phyloP scores from a whole-genome alignment of 2,797 vertebrate genomes.

The Sciurus carolinensis region DNA sequence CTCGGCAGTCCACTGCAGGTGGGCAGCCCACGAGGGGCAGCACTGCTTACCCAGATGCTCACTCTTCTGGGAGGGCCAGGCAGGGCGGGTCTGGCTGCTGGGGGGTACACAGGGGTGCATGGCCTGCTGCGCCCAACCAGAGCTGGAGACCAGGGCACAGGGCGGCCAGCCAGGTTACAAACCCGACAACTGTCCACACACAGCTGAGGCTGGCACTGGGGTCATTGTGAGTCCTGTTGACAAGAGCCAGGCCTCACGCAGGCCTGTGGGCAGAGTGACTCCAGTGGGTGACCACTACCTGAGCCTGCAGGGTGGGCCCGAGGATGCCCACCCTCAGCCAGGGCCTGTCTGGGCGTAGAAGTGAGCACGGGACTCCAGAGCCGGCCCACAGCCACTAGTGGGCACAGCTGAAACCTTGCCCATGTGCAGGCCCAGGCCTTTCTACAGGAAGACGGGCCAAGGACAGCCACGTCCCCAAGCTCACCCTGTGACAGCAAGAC shows the following conservation, averaged over 20 bases:
- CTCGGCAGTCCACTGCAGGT: neutral
- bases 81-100: neutral
- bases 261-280: neutral
- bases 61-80: neutral
- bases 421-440: neutral
- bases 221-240: neutral
- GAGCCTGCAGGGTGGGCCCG: neutral
- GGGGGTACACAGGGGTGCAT: too few relatives aligned
- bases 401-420: neutral
- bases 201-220: neutral
- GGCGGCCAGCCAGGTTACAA: neutral
- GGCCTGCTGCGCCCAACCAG: too few relatives aligned
- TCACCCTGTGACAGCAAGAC: neutral
- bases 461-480: neutral
- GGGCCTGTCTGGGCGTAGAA: neutral
- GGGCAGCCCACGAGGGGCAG: neutral
- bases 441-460: neutral
- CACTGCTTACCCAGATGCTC: neutral
- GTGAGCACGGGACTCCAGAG: neutral
- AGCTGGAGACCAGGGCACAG: neutral
- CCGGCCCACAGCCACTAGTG: neutral
- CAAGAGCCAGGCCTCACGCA: neutral
- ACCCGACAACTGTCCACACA: neutral
- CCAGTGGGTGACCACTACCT: neutral
- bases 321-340: neutral